Percentiles rank a stretch among this genome's conserved stretches.
These are phyloP conservation scores for Anser cygnoides DNA, from an alignment of 2,113 vertebrate genomes.

Conservation along the genomic window DNA sequence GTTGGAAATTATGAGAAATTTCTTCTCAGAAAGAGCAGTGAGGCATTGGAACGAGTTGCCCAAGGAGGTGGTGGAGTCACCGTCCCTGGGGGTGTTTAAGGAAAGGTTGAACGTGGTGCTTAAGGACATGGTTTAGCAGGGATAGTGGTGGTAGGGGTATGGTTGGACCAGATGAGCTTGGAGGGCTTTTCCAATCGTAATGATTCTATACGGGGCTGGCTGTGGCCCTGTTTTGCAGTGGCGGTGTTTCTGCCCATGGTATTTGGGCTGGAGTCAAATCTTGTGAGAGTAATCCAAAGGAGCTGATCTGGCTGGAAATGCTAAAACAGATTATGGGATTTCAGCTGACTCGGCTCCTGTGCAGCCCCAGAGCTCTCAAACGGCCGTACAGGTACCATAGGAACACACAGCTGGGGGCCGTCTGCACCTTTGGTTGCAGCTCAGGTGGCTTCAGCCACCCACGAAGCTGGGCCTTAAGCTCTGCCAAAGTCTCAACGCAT, in stretches of 20 bases:
- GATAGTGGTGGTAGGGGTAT: no score
- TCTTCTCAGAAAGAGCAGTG: no score
- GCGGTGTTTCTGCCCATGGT: fast-evolving
- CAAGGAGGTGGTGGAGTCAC: no score
- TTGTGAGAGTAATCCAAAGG: fast-evolving
- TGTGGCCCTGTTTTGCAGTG: background rate
- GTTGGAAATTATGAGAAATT: no score
- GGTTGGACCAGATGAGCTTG: no score
- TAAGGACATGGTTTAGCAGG: no score
- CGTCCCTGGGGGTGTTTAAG: no score
- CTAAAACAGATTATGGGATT: background rate
- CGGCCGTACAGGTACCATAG: fast-evolving
- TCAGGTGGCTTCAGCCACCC: background rate
- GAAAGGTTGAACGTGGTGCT: no score
- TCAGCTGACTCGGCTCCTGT: background rate
- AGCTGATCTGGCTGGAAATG: background rate
- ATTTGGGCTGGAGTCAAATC: background rate
- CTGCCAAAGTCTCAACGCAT: background rate
- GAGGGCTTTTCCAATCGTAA: no score
- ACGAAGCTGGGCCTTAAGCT: background rate
- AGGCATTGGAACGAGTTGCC: no score
- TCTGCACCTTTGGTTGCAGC: background rate
- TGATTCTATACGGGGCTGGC: background rate
- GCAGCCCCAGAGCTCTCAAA: fast-evolving
- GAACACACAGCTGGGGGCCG: background rate